Percentiles rank a stretch among this genome's conserved stretches.
Conservation (phyloP, 2,888 invertebrate genomes). For the Oscheius myriophilus region DNA sequence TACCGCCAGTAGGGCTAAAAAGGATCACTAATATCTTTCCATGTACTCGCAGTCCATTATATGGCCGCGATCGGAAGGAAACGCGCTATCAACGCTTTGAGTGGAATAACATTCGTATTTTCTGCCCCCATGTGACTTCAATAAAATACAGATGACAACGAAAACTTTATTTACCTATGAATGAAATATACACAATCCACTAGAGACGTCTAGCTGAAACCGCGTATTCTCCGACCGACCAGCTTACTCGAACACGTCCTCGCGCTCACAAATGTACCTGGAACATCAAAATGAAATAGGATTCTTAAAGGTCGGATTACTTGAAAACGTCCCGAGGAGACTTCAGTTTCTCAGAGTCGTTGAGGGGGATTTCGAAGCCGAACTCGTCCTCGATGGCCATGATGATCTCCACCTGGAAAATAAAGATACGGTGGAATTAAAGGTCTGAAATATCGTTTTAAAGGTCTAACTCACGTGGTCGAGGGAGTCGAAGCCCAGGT, state of each 20-base stretch:
- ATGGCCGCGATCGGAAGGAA: no score
- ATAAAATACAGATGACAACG: no score
- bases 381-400: constrained; percentile 99
- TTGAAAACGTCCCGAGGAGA: constrained; percentile 42
- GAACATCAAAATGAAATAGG: constrained; percentile 31
- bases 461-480: constrained; percentile 47
- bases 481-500: constrained; percentile 59
- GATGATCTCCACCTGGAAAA: constrained; percentile 85
- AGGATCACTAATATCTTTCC: no score
- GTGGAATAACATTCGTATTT: no score
- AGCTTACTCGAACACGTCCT: constrained; percentile 55
- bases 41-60: no score
- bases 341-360: constrained; percentile 56
- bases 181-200: constrained; percentile 22
- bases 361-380: constrained; percentile 73
- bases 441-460: not conserved
- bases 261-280: constrained; percentile 58
- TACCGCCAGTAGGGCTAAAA: no score
- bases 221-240: constrained; percentile 20
- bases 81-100: no score
- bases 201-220: constrained; percentile 26
- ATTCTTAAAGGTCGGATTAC: constrained; percentile 11
- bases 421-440: not conserved
- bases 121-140: no score
- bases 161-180: constrained; percentile 25